Evolutionary conservation across 2,888 invertebrate genomes (phyloP), one percentile per base, ranked within the genome.

Genomic region (Unio pictorum): DNA sequence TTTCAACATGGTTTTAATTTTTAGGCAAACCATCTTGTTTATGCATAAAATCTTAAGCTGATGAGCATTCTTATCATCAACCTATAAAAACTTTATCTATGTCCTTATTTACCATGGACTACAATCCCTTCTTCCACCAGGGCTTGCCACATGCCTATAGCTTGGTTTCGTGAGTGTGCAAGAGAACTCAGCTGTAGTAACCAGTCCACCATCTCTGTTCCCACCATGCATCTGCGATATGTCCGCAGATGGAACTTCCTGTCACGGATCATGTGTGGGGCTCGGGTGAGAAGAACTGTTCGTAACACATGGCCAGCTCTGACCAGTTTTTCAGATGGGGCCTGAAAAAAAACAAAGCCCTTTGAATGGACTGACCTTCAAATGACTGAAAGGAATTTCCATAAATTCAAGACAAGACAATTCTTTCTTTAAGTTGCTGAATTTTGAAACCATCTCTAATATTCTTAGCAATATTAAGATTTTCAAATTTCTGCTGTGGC

Each of bases 141-240:
- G 0, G 94, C 94, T 89, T 95, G 95, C 94, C 95, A 95, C 94
- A 95, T 95, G 74, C 94, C 95, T 64, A 94, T 93, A 66, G 94
- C 94, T 87, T 94, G 94, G 77, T 93, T 92, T 74, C 95, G 91
- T 3, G 90, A 89, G 92, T 94, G 93, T 20, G 93, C 93, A 78
- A 87, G 76, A 45, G 88, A 82, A 66, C 93, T 92, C 81, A 94
- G 91, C 81, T 92, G 92, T 81, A 94, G 90, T 74, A 95, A 89
- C 95, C 95, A 95, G 89, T 95, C 95, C 62, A 95, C 94, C 90
- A 95, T 92, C 89, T 95, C 95, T 0, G 93, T 93, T 71, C 95
- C 95, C 17, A 95, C 93, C 86, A 95, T 94, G 74, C 89, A 89
- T 58, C 87, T 92, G 77, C 93, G 91, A 83, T 93, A 93, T 17